Conservation (phyloP, 2,113 vertebrate genomes). For the Apistogramma diplotaenia region DNA sequence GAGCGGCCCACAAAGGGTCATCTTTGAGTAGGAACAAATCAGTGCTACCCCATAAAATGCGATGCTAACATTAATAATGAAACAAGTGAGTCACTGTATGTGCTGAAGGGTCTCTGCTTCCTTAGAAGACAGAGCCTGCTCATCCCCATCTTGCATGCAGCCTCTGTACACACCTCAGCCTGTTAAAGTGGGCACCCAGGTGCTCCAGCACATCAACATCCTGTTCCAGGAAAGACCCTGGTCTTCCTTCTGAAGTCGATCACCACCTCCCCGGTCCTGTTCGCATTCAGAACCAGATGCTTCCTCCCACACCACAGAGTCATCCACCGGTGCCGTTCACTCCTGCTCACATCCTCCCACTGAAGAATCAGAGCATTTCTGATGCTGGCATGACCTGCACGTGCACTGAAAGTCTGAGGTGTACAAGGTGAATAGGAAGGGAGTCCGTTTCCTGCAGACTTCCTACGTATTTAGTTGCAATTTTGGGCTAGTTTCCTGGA, state of each 20-base stretch:
- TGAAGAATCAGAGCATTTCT: background rate
- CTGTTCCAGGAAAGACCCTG: too few relatives aligned
- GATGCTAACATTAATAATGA: too few relatives aligned
- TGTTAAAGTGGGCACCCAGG: too few relatives aligned
- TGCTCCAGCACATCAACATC: too few relatives aligned
- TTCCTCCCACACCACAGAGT: background rate
- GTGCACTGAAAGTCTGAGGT: background rate
- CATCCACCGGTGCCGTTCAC: background rate
- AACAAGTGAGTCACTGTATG: too few relatives aligned
- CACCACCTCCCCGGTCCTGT: background rate
- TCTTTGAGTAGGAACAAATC: background rate
- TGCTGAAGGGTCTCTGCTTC: too few relatives aligned
- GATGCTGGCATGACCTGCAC: background rate
- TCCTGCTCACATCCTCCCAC: background rate
- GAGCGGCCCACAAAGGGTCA: too few relatives aligned
- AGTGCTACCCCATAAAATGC: background rate
- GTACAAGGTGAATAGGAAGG: background rate
- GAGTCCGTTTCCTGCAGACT: background rate
- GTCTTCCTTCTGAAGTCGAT: background rate
- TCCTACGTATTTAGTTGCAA: background rate
- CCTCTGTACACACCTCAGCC: too few relatives aligned
- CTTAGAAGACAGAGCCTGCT: too few relatives aligned
- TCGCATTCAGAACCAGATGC: background rate
- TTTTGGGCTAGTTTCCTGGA: background rate
- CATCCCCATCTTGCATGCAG: too few relatives aligned